Evolutionary conservation across 2,888 invertebrate genomes (phyloP), one percentile per base, ranked within the genome.

Genomic region (Dicroscelio sp.): DNA sequence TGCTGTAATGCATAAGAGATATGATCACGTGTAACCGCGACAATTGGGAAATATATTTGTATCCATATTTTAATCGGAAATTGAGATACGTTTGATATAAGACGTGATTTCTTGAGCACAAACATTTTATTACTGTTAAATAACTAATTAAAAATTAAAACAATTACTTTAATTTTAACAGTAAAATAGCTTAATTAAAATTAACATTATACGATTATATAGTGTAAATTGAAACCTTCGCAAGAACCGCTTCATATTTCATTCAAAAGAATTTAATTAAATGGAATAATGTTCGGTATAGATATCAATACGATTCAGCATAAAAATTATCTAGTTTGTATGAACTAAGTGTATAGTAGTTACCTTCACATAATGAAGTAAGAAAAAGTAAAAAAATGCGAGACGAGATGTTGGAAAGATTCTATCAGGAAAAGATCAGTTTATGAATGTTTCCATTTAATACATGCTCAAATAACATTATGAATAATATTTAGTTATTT

Each of bases 321-420:
- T 52, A 63, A 38, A 60, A 78, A 60, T 23, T 55, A 76, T 76
- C 60, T 58, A 12, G 58, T n/a, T n/a, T n/a, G n/a, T n/a, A n/a
- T n/a, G n/a, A n/a, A n/a, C n/a, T n/a, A n/a, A n/a, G n/a, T n/a
- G n/a, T n/a, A n/a, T 25, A 43, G 79, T 31, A 30, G 89, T 79
- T 90, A 93, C 95, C 95, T 95, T 95, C 94, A 94, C 94, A 95
- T 65, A 94, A 58, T 93, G 93, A n/a, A 91, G 67, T 93, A 92
- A 92, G 85, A 67, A 80, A 80, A 80, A 30, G 48, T 48, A 55
- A 27, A 76, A 65, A 52, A 67, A 65, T 33, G 30, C 25, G 35
- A 80, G 80, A 80, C 48, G 48, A n/a, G 52, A 30, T 80, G 67
- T 48, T 33, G 20, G 65, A n/a, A n/a, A n/a, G n/a, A n/a, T n/a